A percentile compares a stretch with the other conserved stretches of the same genome.
These are phyloP conservation scores for Asobara japonica DNA, from an alignment of 1,140 invertebrate species.

Conservation along the genomic window DNA sequence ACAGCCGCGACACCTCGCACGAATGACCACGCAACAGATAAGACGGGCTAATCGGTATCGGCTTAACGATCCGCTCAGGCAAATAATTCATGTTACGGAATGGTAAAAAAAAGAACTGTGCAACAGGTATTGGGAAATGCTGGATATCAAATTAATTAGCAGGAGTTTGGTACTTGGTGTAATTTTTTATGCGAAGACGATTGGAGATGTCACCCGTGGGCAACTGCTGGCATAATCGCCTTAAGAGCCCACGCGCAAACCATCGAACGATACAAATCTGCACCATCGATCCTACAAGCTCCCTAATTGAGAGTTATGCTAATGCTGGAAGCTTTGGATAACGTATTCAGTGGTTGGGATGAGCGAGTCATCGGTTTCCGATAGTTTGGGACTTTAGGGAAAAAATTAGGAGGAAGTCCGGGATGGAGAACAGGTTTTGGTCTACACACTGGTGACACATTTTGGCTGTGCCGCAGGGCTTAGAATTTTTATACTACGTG, in stretches of 20 bases:
- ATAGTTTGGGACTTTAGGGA: not conserved
- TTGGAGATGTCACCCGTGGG: not conserved
- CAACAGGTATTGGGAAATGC: not conserved
- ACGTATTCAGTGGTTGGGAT: not conserved
- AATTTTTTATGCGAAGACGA: not conserved
- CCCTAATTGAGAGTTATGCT: conserved; percentile 35
- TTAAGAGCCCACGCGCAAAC: conserved; percentile 28
- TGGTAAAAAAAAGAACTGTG: conserved; percentile 35
- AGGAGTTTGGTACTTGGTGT: not conserved
- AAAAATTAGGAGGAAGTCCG: not conserved
- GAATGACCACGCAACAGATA: conserved; percentile 19
- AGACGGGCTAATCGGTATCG: conserved; percentile 47
- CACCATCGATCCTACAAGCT: conserved; percentile 21
- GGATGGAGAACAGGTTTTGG: too few species aligned
- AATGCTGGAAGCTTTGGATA: conserved; percentile 8
- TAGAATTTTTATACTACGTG: too few species aligned
- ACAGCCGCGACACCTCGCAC: not conserved
- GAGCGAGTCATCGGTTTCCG: not conserved
- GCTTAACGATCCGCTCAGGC: conserved; percentile 51
- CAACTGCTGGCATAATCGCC: conserved; percentile 13
- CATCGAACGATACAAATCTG: conserved; percentile 32
- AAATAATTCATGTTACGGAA: conserved; percentile 40
- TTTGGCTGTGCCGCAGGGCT: too few species aligned
- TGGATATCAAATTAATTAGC: conserved; percentile 13
- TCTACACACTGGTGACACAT: too few species aligned